phyloP scores from a whole-genome alignment of 2,113 vertebrate species.

The Lepisosteus osseus region DNA sequence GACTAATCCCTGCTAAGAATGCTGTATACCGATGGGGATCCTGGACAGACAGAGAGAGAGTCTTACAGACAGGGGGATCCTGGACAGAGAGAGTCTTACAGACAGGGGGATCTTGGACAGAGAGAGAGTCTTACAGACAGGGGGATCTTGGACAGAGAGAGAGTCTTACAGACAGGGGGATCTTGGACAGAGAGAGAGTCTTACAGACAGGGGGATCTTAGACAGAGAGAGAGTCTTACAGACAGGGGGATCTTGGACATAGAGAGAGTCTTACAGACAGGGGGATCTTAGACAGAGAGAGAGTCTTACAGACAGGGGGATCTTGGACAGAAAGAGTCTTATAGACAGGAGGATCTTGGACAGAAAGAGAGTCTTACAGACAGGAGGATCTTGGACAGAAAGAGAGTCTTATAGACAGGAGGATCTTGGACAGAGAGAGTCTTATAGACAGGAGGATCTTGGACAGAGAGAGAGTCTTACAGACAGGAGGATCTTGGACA shows the following conservation, averaged over 20 bases:
- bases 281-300: neutral
- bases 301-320: neutral
- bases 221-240: no score
- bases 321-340: neutral
- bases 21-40: conserved; percentile 43
- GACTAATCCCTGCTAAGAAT: no score
- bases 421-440: no score
- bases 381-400: neutral
- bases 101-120: conserved; percentile 96
- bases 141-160: no score
- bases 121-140: no score
- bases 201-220: no score
- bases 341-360: conserved; percentile 73
- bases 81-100: conserved; percentile 49
- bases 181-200: no score
- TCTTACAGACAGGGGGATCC: neutral
- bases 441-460: no score
- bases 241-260: neutral
- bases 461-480: neutral
- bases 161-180: no score
- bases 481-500: no score
- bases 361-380: conserved; percentile 19
- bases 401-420: neutral
- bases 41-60: conserved; percentile 47
- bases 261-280: neutral